These are phyloP conservation scores for Callipepla californica DNA, from an alignment of 2,113 vertebrate species.

Conservation along the genomic window DNA sequence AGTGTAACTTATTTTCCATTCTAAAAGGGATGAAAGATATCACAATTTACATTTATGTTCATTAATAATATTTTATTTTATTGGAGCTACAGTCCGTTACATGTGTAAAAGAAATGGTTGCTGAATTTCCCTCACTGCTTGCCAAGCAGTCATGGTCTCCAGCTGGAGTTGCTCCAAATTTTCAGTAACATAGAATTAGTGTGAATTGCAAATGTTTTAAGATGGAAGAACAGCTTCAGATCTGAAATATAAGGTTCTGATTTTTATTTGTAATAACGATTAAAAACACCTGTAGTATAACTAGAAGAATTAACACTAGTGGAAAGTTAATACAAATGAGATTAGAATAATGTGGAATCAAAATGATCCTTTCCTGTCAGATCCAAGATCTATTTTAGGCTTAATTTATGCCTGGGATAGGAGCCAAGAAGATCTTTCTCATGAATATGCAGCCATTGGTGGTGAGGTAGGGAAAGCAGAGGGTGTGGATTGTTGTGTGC, in stretches of 20 bases:
- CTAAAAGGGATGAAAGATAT: neutral
- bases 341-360: neutral
- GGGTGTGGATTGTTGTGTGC: neutral
- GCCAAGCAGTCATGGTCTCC: neutral
- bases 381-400: neutral
- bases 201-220: neutral
- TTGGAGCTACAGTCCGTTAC: neutral
- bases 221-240: neutral
- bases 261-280: neutral
- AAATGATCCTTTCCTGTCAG: neutral
- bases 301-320: neutral
- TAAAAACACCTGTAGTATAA: neutral
- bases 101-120: neutral
- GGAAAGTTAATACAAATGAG: neutral
- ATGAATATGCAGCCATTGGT: neutral
- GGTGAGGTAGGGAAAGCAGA: neutral
- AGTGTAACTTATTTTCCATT: neutral
- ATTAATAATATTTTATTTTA: constrained; percentile 30
- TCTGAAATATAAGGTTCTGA: neutral
- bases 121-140: neutral
- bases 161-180: constrained; percentile 42
- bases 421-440: neutral
- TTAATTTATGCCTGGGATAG: neutral
- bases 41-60: neutral
- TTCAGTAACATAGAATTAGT: constrained; percentile 14